phyloP scores from a whole-genome alignment of 1,140 invertebrate species.

The Drosophila obscura region DNA sequence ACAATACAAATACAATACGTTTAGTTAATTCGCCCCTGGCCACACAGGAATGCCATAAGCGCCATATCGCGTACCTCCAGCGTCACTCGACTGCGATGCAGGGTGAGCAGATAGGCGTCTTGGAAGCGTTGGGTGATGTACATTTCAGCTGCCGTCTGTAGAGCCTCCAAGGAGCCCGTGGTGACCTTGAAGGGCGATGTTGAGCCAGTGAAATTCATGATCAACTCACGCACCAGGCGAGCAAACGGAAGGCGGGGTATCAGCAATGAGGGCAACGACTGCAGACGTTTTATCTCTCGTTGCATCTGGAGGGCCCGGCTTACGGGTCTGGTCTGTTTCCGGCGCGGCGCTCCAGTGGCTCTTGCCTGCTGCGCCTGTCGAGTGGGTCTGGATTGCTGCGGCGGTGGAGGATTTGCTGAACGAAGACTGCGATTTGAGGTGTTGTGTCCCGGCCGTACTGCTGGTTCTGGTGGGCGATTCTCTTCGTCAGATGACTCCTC shows the following conservation, averaged over 20 bases:
- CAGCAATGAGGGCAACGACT: background rate
- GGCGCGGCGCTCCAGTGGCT: background rate
- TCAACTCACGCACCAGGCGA: slow-evolving; percentile 74
- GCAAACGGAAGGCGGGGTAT: slow-evolving; percentile 76
- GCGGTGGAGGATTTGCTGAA: background rate
- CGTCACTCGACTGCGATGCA: slow-evolving; percentile 90
- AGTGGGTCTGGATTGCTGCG: background rate
- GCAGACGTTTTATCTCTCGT: slow-evolving; percentile 39
- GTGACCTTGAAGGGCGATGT: slow-evolving; percentile 84
- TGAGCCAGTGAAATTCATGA: background rate
- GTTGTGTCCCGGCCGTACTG: no score
- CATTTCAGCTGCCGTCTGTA: slow-evolving; percentile 90
- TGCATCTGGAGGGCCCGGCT: slow-evolving; percentile 1
- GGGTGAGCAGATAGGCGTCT: slow-evolving; percentile 88
- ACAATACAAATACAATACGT: slow-evolving; percentile 15
- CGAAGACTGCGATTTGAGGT: background rate
- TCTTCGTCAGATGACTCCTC: slow-evolving; percentile 15
- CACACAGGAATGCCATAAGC: slow-evolving; percentile 43
- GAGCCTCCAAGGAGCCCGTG: slow-evolving; percentile 84
- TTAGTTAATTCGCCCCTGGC: background rate
- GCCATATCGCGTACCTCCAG: slow-evolving; percentile 88
- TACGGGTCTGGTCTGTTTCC: slow-evolving; percentile 40
- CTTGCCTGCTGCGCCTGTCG: background rate
- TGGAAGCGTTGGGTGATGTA: slow-evolving; percentile 91
- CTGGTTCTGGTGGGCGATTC: slow-evolving; percentile 9